Percentiles rank a stretch among this genome's conserved stretches.
These are phyloP conservation scores for Entomobrya multifasciata DNA, from an alignment of 2,888 invertebrate genomes.

Conservation along the genomic window DNA sequence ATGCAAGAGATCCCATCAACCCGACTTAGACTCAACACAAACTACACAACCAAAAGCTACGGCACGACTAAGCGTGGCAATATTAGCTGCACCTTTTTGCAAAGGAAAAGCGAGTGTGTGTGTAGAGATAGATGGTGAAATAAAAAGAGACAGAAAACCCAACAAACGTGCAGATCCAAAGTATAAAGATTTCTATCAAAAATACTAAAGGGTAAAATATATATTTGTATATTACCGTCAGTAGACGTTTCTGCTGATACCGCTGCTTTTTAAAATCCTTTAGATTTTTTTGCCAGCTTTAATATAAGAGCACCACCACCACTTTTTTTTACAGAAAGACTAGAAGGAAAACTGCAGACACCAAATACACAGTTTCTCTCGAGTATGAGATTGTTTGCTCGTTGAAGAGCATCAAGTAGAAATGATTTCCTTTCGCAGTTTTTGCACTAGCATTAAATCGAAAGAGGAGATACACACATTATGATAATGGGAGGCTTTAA, in stretches of 20 bases:
- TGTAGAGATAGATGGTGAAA: no score
- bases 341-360: slow-evolving; percentile 5
- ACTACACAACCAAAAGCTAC: slow-evolving; percentile 48
- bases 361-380: neutral
- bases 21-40: neutral
- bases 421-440: slow-evolving; percentile 6
- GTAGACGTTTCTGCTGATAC: no score
- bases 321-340: slow-evolving; percentile 24
- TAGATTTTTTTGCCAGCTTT: neutral
- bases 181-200: slow-evolving; percentile 16
- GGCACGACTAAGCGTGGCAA: slow-evolving; percentile 49
- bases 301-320: neutral
- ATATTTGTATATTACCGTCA: no score
- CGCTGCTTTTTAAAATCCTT: neutral
- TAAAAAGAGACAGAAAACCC: slow-evolving; percentile 6
- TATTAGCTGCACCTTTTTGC: slow-evolving; percentile 49
- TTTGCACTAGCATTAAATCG: no score
- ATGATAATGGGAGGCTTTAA: neutral
- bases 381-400: slow-evolving; percentile 11
- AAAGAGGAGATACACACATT: neutral
- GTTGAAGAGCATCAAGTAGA: slow-evolving; percentile 23
- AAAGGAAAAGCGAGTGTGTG: neutral
- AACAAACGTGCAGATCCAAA: neutral
- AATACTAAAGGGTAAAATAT: no score
- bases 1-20: no score